phyloP scores from a whole-genome alignment of 1,140 invertebrate genomes.

The Palaemon carinicauda region DNA sequence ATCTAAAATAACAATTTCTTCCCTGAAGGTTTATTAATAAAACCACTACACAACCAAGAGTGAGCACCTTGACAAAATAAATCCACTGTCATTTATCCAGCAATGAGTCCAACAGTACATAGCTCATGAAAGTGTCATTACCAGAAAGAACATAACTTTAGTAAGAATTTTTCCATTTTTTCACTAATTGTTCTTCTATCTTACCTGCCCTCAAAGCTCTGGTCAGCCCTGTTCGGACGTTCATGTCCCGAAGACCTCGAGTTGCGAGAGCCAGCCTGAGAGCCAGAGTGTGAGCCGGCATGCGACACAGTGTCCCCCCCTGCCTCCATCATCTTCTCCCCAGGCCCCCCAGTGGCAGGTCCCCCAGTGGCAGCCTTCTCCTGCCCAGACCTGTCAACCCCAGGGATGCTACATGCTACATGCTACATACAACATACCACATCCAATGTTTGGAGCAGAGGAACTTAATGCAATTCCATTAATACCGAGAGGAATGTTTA shows the following conservation, averaged over 20 bases:
- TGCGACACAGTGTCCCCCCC: slow-evolving; percentile 47
- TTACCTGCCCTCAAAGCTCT: slow-evolving; percentile 51
- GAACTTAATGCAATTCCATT: too few species aligned
- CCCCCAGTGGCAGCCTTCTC: slow-evolving; percentile 28
- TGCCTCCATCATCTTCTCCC: slow-evolving; percentile 27
- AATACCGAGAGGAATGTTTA: not conserved
- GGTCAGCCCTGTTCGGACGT: slow-evolving; percentile 43
- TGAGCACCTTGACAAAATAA: too few species aligned
- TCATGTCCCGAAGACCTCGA: slow-evolving; percentile 57
- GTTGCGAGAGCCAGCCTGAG: slow-evolving; percentile 43
- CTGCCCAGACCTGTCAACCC: slow-evolving; percentile 50
- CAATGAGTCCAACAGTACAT: too few species aligned
- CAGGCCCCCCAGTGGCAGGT: slow-evolving; percentile 24
- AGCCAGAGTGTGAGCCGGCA: slow-evolving; percentile 37
- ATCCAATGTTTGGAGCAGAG: too few species aligned
- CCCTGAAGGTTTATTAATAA: too few species aligned
- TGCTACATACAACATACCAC: slow-evolving; percentile 43
- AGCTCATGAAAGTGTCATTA: too few species aligned
- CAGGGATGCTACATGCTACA: slow-evolving; percentile 47
- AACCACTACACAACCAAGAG: too few species aligned
- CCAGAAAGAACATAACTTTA: too few species aligned
- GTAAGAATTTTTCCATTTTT: too few species aligned
- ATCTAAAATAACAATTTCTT: too few species aligned
- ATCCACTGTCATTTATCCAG: too few species aligned
- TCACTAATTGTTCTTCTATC: not conserved